Conservation (phyloP, 2,888 invertebrate genomes). For the Meiosimyza platycephala region DNA sequence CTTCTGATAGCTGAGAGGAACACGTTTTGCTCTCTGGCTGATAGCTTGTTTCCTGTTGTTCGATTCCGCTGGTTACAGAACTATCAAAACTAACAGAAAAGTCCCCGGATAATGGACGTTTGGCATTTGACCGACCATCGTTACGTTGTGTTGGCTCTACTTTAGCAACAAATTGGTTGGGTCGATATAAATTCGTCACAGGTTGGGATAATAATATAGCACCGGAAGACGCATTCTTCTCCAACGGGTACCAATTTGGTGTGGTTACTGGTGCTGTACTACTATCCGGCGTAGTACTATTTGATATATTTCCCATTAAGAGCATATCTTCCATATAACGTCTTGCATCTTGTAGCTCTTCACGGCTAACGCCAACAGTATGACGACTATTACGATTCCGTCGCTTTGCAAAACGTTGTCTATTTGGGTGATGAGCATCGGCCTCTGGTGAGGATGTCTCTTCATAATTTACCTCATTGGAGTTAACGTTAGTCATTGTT, state of each 20-base stretch:
- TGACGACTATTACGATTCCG: conserved; percentile 77
- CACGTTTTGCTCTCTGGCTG: conserved; percentile 6
- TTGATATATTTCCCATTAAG: conserved; percentile 64
- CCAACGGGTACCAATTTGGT: conserved; percentile 59
- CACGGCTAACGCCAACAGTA: conserved; percentile 85
- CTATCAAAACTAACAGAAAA: conserved; percentile 55
- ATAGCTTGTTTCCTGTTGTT: background rate
- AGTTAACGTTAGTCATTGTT: conserved; percentile 35
- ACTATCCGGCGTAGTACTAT: conserved; percentile 53
- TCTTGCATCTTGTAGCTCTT: conserved; percentile 83
- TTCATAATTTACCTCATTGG: conserved; percentile 41
- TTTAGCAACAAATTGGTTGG: conserved; percentile 63
- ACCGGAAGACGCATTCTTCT: conserved; percentile 69
- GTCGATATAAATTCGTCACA: conserved; percentile 55
- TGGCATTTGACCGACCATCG: conserved; percentile 35
- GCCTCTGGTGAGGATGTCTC: conserved; percentile 58
- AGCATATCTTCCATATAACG: conserved; percentile 78
- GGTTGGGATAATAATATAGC: conserved; percentile 54
- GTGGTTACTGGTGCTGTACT: conserved; percentile 46
- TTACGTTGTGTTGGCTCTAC: conserved; percentile 37
- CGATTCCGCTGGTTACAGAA: background rate
- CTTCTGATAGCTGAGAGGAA: background rate
- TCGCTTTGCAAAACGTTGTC: conserved; percentile 69
- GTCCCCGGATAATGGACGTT: conserved; percentile 59
- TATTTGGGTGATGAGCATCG: conserved; percentile 61